Conservation (phyloP, 2,888 invertebrate species). For the Mystacides longicornis region DNA sequence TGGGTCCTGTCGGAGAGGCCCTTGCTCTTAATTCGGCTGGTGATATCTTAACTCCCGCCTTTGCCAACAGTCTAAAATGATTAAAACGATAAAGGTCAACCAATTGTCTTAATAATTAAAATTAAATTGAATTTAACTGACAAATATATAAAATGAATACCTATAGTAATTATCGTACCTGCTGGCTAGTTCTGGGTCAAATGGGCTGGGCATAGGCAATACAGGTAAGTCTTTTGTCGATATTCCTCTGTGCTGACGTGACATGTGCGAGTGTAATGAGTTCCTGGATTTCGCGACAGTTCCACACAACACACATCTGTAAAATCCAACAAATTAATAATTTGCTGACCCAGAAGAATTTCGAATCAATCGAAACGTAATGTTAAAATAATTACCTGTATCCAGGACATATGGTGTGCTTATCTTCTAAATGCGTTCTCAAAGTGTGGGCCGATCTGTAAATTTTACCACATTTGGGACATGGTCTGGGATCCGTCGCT, state of each 20-base stretch:
- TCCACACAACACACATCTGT: slow-evolving; percentile 80
- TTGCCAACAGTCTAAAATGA: slow-evolving; percentile 62
- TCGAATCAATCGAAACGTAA: neutral
- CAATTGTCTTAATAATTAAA: no score
- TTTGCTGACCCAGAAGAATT: neutral
- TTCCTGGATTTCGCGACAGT: slow-evolving; percentile 90
- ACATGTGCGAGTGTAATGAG: slow-evolving; percentile 90
- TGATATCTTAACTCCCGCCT: slow-evolving; percentile 81
- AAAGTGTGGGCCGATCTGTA: slow-evolving; percentile 87
- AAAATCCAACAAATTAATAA: neutral
- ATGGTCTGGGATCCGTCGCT: slow-evolving; percentile 86
- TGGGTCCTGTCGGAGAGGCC: slow-evolving; percentile 78
- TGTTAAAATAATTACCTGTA: slow-evolving; percentile 47
- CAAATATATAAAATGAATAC: no score
- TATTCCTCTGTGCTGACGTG: slow-evolving; percentile 85
- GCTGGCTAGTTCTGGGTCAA: slow-evolving; percentile 84
- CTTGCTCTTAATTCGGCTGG: slow-evolving; percentile 76
- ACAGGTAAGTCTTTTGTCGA: slow-evolving; percentile 90
- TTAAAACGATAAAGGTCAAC: no score
- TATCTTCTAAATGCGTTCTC: slow-evolving; percentile 86
- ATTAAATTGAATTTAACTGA: no score
- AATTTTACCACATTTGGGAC: slow-evolving; percentile 89
- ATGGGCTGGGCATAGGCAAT: slow-evolving; percentile 85
- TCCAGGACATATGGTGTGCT: slow-evolving; percentile 88
- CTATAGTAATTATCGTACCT: no score